Percentiles rank a stretch among this genome's conserved stretches.
These are phyloP conservation scores for Uloborus diversus DNA, from an alignment of 1,140 invertebrate genomes.

Conservation along the genomic window DNA sequence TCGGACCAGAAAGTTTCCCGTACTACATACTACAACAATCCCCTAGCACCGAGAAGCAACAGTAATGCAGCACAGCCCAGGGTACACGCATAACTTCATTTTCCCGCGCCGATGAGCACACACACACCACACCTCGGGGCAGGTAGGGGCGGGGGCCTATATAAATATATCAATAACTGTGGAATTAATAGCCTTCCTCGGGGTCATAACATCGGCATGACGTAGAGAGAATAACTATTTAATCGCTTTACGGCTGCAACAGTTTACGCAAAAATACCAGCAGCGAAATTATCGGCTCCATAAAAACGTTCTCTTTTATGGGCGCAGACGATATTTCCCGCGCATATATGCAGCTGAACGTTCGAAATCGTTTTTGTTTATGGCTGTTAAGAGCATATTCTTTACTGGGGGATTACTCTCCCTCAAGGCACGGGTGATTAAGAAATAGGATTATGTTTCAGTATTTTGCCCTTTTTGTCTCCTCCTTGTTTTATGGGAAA, in stretches of 20 bases:
- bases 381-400: slow-evolving; percentile 52
- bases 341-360: slow-evolving; percentile 42
- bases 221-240: slow-evolving; percentile 51
- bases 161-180: slow-evolving; percentile 42
- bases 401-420: slow-evolving; percentile 39
- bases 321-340: slow-evolving; percentile 36
- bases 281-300: slow-evolving; percentile 55
- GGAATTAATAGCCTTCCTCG: slow-evolving; percentile 48
- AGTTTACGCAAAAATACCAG: slow-evolving; percentile 56
- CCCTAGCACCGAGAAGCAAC: too few relatives aligned
- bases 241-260: slow-evolving; percentile 55
- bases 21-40: too few relatives aligned
- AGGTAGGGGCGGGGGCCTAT: neutral
- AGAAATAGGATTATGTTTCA: slow-evolving; percentile 46
- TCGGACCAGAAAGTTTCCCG: too few relatives aligned
- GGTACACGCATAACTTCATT: slow-evolving; percentile 40
- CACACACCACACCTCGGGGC: neutral
- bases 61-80: too few relatives aligned
- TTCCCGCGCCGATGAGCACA: slow-evolving; percentile 34
- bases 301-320: slow-evolving; percentile 52
- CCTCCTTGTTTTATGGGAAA: slow-evolving; percentile 25
- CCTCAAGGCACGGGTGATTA: slow-evolving; percentile 43
- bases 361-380: slow-evolving; percentile 54
- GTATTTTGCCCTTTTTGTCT: neutral
- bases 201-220: slow-evolving; percentile 50